phyloP scores from a whole-genome alignment of 2,888 invertebrate species.

The Nowickia ferox region DNA sequence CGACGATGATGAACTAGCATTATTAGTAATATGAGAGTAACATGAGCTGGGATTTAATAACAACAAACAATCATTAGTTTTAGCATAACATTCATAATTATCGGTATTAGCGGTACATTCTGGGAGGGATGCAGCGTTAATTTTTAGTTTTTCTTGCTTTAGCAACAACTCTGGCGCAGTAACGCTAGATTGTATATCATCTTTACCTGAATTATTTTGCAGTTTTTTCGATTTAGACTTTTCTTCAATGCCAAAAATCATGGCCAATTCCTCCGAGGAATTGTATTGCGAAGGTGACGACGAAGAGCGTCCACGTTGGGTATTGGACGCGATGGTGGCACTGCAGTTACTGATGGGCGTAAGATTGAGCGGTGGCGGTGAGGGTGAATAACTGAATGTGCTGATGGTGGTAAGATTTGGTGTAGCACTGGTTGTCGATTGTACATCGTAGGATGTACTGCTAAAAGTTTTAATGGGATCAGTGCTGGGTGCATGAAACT shows the following conservation, averaged over 20 bases:
- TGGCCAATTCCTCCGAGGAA: slow-evolving; percentile 87
- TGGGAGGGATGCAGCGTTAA: slow-evolving; percentile 63
- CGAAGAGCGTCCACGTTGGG: slow-evolving; percentile 75
- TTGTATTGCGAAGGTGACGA: slow-evolving; percentile 85
- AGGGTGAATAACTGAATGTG: slow-evolving; percentile 76
- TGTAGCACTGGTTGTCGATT: slow-evolving; percentile 80
- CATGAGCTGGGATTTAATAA: slow-evolving; percentile 68
- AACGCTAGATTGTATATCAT: slow-evolving; percentile 49
- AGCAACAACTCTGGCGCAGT: slow-evolving; percentile 69
- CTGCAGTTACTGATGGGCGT: slow-evolving; percentile 77
- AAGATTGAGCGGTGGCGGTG: slow-evolving; percentile 80
- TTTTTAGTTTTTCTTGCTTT: slow-evolving; percentile 74
- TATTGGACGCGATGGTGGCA: slow-evolving; percentile 56
- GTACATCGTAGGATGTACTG: slow-evolving; percentile 83
- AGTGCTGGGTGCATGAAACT: slow-evolving; percentile 82
- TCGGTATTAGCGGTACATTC: slow-evolving; percentile 68
- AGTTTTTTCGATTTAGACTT: slow-evolving; percentile 74
- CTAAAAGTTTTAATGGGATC: slow-evolving; percentile 83
- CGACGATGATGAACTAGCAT: slow-evolving; percentile 66
- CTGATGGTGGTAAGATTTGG: slow-evolving; percentile 78
- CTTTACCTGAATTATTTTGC: slow-evolving; percentile 74
- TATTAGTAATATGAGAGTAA: slow-evolving; percentile 75
- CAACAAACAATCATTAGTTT: slow-evolving; percentile 73
- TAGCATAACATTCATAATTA: slow-evolving; percentile 65
- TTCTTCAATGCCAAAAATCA: slow-evolving; percentile 85